Evolutionary conservation across 2,797 vertebrate species (phyloP).

Genomic region (Ceryle rudis): DNA sequence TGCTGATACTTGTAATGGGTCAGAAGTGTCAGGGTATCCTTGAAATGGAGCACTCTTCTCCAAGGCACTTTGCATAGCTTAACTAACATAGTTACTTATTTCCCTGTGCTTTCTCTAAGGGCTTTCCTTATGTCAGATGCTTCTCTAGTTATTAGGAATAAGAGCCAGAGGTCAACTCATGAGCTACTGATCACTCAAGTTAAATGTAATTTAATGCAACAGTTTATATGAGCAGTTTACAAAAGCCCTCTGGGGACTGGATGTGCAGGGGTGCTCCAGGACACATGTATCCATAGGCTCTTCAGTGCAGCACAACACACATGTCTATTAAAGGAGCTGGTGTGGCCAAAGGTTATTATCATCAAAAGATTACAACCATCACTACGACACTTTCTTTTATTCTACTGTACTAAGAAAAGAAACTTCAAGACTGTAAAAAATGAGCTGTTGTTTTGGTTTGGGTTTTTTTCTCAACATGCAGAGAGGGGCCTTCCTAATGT

Average conservation of each 20-base stretch:
- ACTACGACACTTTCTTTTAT: neutral
- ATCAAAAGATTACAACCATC: neutral
- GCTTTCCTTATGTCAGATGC: slow-evolving; percentile 16
- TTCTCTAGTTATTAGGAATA: slow-evolving; percentile 11
- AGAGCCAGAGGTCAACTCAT: slow-evolving; percentile 42
- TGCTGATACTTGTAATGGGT: neutral
- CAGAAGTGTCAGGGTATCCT: slow-evolving; percentile 28
- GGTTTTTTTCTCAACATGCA: neutral
- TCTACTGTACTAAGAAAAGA: neutral
- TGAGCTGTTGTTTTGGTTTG: neutral
- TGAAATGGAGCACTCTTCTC: slow-evolving; percentile 23
- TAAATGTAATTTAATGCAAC: slow-evolving; percentile 24
- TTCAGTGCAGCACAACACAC: neutral
- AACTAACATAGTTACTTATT: slow-evolving; percentile 33
- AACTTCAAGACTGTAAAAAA: neutral
- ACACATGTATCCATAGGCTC: neutral
- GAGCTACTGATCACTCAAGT: neutral
- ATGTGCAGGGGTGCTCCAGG: neutral
- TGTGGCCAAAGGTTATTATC: neutral
- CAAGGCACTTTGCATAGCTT: slow-evolving; percentile 1
- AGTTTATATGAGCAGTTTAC: neutral
- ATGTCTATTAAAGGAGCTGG: neutral
- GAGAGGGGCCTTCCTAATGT: neutral
- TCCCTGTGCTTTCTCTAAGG: neutral
- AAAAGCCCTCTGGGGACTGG: neutral